phyloP scores from a whole-genome alignment of 2,113 vertebrate species.

The Sylvicapra grimmia region DNA sequence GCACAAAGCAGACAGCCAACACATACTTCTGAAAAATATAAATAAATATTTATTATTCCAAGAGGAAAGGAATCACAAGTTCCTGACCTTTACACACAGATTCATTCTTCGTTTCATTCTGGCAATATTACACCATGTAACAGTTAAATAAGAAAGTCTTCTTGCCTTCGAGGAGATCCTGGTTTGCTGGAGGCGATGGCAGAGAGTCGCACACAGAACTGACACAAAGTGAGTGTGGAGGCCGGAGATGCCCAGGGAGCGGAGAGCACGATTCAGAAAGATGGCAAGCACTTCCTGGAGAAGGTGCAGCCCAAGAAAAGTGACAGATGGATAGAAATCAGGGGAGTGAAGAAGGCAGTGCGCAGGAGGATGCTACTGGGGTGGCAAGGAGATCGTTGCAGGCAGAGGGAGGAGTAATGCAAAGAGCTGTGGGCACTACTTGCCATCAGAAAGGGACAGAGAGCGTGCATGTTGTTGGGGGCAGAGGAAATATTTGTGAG shows the following conservation, averaged over 20 bases:
- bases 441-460: no score
- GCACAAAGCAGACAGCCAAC: background rate
- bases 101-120: background rate
- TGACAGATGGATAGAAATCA: background rate
- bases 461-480: background rate
- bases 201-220: background rate
- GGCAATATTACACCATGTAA: rapidly evolving
- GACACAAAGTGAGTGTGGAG: background rate
- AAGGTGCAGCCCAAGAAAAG: background rate
- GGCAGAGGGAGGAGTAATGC: background rate
- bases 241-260: rapidly evolving
- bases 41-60: background rate
- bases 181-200: background rate
- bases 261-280: background rate
- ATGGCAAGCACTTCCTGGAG: background rate
- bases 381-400: background rate
- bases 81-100: background rate
- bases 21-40: background rate
- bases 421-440: background rate
- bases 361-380: background rate
- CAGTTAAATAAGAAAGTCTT: background rate
- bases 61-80: background rate
- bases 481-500: background rate
- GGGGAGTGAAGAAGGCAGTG: background rate
- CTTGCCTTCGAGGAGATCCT: background rate